Evolutionary conservation across 1,140 invertebrate genomes (phyloP).

Genomic region (Anastrepha obliqua): DNA sequence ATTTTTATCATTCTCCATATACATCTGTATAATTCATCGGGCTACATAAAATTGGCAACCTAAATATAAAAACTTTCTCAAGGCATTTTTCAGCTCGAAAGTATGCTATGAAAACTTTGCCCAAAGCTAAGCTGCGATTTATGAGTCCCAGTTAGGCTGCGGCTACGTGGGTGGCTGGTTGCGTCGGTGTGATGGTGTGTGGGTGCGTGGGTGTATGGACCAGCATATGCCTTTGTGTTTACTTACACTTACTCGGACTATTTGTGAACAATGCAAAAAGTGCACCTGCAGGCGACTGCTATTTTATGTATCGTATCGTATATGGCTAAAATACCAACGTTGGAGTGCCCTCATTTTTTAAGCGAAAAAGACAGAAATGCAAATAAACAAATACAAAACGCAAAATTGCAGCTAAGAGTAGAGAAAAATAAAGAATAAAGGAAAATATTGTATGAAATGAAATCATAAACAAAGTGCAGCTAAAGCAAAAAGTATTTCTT

Average conservation of each 20-base stretch:
- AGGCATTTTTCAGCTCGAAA: neutral
- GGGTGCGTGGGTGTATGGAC: neutral
- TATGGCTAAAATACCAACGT: conserved; percentile 5
- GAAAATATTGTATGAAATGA: neutral
- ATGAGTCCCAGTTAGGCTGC: conserved; percentile 6
- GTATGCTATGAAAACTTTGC: conserved; percentile 1
- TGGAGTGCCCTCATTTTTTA: neutral
- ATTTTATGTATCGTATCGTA: neutral
- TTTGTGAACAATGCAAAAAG: conserved; percentile 40
- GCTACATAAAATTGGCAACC: no score
- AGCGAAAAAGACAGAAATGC: neutral
- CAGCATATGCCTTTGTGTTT: neutral
- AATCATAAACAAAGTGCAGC: neutral
- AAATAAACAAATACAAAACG: neutral
- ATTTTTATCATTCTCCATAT: neutral
- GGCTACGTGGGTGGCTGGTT: neutral
- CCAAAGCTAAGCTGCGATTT: conserved; percentile 30
- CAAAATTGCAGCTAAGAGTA: neutral
- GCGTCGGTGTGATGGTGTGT: neutral
- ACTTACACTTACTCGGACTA: neutral
- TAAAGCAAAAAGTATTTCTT: neutral
- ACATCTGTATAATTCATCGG: neutral
- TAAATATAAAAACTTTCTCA: neutral
- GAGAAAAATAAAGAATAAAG: neutral
- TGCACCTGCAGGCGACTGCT: conserved; percentile 17